Conservation (phyloP, 2,797 vertebrate genomes). For the Arvicola amphibius region DNA sequence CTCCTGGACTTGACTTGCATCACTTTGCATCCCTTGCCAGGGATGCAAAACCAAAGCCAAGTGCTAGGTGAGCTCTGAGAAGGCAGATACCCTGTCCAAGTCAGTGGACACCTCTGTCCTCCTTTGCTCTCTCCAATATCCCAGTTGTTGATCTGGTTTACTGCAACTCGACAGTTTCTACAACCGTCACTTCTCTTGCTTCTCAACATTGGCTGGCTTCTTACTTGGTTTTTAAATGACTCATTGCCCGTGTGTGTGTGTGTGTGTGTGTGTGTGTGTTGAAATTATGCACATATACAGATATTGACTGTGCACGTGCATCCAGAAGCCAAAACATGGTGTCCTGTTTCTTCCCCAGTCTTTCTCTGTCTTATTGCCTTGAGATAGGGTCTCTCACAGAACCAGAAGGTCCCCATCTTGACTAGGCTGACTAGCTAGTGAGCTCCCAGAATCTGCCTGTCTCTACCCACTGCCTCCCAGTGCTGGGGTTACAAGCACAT, state of each 20-base stretch:
- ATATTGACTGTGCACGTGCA: not conserved
- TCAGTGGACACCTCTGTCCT: not conserved
- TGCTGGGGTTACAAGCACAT: not conserved
- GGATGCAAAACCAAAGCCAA: not conserved
- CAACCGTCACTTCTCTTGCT: not conserved
- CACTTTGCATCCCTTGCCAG: not conserved
- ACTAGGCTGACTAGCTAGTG: not conserved
- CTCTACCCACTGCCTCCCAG: not conserved
- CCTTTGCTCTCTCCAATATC: rapidly evolving
- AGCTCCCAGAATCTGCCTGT: not conserved
- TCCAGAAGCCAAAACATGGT: not conserved
- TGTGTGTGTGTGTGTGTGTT: not conserved
- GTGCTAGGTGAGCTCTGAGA: not conserved
- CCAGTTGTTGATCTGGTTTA: not conserved
- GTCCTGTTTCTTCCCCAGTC: not conserved
- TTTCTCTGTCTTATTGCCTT: not conserved
- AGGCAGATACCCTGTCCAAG: not conserved
- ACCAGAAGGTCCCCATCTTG: not conserved
- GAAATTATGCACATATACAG: too few species aligned
- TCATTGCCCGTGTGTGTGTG: not conserved
- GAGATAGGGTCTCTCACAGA: not conserved
- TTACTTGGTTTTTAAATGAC: not conserved
- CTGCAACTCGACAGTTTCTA: not conserved
- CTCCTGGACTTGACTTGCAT: not conserved
- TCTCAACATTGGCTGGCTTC: not conserved